Base-by-base conservation (phyloP, 2,113 vertebrate species). In the Typhlomys cinereus region DNA sequence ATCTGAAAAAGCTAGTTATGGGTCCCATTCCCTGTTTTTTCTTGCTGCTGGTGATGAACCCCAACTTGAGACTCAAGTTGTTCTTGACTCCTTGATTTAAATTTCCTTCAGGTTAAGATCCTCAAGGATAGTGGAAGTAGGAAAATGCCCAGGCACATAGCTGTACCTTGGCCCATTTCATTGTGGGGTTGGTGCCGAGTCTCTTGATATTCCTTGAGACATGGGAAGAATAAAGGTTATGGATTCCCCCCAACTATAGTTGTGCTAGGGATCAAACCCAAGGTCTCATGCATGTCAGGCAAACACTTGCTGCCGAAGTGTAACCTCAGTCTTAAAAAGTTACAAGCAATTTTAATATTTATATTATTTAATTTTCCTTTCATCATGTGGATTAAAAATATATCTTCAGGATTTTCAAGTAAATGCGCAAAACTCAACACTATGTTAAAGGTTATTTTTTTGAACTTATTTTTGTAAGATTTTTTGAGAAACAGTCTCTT, bases 391-490 rank as follows among this genome's bases (percentile, higher is more conserved):
- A 29, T 73, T 90, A 76, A 89, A 94, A 89, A 91, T 62, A 66
- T 1, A 48, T 79, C 41, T 66, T 85, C 2, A 90, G 69, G 61
- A 85, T 91, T 89, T 96, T 76, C 92, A 95, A 92, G 85, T 85
- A 93, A 62, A 67, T 73, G 88, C 52, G 62, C 88, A 76, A 88
- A 93, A 93, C 18, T 70, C 48, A 66, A 39, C 67, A 92, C 34
- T 88, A 25, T 88, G 71, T 93, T 92, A 91, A 81, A 87, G 75
- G 61, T 91, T 92, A 57, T 70, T 90, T 91, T 92, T 71, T 89
- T 46, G 90, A 86, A 41, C 70, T 93, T 85, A 64, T 69, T 92
- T 96, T 79, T 85, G 34, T 46, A 92, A 89, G 59, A 74, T 83
- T 86, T 85, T 44, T 50, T 50, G 39, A 87, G 85, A 84, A 50